Evolutionary conservation across 2,113 vertebrate genomes (phyloP).

Genomic region (Entomyzon cyanotis): DNA sequence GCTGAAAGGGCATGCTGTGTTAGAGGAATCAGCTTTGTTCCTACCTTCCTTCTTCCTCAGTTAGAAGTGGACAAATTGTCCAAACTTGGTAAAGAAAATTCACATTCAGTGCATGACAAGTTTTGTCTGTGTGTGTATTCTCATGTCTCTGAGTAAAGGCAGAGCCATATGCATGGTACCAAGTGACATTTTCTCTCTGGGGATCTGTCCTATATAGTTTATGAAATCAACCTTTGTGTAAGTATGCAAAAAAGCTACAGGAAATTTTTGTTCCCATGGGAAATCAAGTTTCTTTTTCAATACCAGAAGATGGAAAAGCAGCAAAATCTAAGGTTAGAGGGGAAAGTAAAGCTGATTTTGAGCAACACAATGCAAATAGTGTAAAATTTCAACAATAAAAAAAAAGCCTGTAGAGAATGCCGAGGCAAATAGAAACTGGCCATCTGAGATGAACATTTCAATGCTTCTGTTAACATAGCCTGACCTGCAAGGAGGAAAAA

Average conservation of each 20-base stretch:
- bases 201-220: not conserved
- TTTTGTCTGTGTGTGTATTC: not conserved
- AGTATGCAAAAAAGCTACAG: not conserved
- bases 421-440: not conserved
- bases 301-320: not conserved
- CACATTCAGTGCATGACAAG: not conserved
- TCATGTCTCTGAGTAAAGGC: not conserved
- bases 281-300: not conserved
- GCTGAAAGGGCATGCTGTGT: not conserved
- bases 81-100: not conserved
- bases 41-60: not conserved
- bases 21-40: not conserved
- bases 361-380: not conserved
- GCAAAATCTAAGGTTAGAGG: not conserved
- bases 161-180: not conserved
- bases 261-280: not conserved
- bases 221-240: not conserved
- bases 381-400: not conserved
- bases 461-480: not conserved
- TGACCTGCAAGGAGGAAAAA: not conserved
- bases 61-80: slow-evolving; percentile 12
- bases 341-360: not conserved
- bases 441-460: not conserved
- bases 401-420: not conserved
- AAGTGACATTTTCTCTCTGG: not conserved